A percentile compares a stretch with the other conserved stretches of the same genome.
Conservation (phyloP, 1,140 invertebrate species). For the Drosophila fuyamai region DNA sequence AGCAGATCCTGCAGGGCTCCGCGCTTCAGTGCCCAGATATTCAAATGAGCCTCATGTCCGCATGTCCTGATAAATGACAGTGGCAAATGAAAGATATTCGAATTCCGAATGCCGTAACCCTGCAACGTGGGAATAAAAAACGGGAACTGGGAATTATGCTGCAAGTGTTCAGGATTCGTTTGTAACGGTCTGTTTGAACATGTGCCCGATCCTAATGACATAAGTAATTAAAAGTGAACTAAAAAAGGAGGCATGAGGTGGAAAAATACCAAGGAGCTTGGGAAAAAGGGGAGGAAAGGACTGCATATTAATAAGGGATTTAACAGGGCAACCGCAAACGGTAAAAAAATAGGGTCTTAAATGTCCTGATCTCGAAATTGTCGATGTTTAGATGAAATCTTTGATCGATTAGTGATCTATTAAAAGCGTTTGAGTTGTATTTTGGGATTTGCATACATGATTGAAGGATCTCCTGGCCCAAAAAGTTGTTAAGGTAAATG, state of each 20-base stretch:
- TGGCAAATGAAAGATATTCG: not conserved
- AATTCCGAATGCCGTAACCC: conserved; percentile 9
- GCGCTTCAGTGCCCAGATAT: conserved; percentile 67
- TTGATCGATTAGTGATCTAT: conserved; percentile 10
- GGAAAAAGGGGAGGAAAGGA: not conserved
- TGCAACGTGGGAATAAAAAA: conserved; percentile 60
- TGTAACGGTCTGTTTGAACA: conserved; percentile 10
- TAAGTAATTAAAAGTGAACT: conserved; percentile 31
- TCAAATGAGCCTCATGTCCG: conserved; percentile 56
- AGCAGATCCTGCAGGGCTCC: conserved; percentile 47
- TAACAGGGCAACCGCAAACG: conserved; percentile 17
- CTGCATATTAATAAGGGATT: conserved; percentile 16
- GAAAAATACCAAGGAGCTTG: not conserved
- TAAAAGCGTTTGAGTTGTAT: not conserved
- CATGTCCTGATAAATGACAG: conserved; percentile 72
- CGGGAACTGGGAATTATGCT: conserved; percentile 27
- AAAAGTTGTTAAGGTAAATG: too few species aligned
- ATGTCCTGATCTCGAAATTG: not conserved
- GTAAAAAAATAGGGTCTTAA: not conserved
- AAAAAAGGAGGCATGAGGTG: not conserved
- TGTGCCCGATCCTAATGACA: conserved; percentile 18
- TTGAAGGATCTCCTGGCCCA: not conserved
- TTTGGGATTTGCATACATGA: conserved; percentile 11
- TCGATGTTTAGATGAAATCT: conserved; percentile 5
- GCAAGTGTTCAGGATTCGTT: conserved; percentile 54